Base-by-base conservation (phyloP, 2,888 invertebrate genomes). In the Drosophila neotestacea region DNA sequence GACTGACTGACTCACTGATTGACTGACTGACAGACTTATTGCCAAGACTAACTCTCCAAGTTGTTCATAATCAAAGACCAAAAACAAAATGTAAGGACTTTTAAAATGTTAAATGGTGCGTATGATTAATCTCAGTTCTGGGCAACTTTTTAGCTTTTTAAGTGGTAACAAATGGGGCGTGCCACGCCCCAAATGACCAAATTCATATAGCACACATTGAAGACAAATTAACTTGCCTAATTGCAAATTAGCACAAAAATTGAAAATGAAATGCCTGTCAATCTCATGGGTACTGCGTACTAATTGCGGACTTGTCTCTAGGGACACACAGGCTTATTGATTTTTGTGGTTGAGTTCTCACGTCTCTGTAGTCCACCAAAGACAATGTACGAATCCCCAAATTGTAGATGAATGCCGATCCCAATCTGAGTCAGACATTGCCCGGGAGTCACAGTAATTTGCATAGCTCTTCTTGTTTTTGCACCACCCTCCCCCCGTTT, bases 161-260 rank as follows among this genome's bases (percentile, higher is more conserved):
- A 47, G 54, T 61, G 48, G 27, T 38, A 38, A 4, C 48, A 32
- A 44, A 61, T 48, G 11, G 16, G 13, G 10, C 11, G 39, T 16
- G 27, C 16, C 46, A 56, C 41, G 46, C 41, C 41, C 36, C 55
- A 59, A 60, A 34, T 7, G 38, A 9, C 32, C 44, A 44, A 44
- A 34, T 10, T 46, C 28, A 6, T 9, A 16, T n/a, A 54, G 7
- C n/a, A 41, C 36, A 32, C 22, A 34, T 1, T 63, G 41, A 32
- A 7, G 16, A 28, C 64, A 5, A 44, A 61, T 51, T 58, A 63
- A 44, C 64, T 79, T 68, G 52, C 52, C 78, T 80, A 82, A 85
- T 85, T 83, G 82, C 80, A 73, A 83, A 79, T 85, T 70, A 79
- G 82, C 71, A 77, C 68, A 78, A 66, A 65, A 81, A 78, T 76